Percentiles rank a stretch among this genome's conserved stretches.
phyloP scores from a whole-genome alignment of 2,888 invertebrate species.

The Poecilobothrus nobilitatus region DNA sequence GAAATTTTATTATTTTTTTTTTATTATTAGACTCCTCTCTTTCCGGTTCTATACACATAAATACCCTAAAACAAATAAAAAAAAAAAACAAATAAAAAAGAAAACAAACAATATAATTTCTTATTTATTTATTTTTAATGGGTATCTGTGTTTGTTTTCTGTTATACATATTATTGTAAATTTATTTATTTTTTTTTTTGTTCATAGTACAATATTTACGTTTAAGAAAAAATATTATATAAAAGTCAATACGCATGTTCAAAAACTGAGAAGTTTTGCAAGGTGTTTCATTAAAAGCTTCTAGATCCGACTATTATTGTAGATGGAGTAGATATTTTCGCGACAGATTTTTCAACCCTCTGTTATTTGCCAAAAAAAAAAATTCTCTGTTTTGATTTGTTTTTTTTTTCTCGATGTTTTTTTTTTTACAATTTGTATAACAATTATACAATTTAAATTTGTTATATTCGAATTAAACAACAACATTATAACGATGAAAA shows the following conservation, averaged over 20 bases:
- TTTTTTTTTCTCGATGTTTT: not conserved
- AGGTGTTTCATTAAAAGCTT: constrained; percentile 1
- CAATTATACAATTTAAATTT: not conserved
- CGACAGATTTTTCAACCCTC: not conserved
- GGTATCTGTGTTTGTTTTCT: not conserved
- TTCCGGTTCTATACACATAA: not conserved
- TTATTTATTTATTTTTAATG: not conserved
- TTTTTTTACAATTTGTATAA: not conserved
- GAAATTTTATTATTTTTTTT: no score
- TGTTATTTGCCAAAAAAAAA: not conserved
- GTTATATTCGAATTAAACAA: no score
- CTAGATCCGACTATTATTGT: not conserved
- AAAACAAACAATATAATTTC: no score
- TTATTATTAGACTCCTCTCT: not conserved
- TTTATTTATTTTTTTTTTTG: not conserved
- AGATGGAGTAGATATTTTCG: not conserved
- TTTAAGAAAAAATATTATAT: no score
- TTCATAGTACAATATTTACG: no score
- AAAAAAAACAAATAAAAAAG: no score
- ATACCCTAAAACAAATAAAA: no score
- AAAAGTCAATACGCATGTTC: not conserved
- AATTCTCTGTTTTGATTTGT: not conserved
- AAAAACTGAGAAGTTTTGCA: not conserved
- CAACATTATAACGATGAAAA: not conserved
- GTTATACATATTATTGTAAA: not conserved